These are phyloP conservation scores for Amblyornis subalaris DNA, from an alignment of 2,113 vertebrate species.

Conservation along the genomic window DNA sequence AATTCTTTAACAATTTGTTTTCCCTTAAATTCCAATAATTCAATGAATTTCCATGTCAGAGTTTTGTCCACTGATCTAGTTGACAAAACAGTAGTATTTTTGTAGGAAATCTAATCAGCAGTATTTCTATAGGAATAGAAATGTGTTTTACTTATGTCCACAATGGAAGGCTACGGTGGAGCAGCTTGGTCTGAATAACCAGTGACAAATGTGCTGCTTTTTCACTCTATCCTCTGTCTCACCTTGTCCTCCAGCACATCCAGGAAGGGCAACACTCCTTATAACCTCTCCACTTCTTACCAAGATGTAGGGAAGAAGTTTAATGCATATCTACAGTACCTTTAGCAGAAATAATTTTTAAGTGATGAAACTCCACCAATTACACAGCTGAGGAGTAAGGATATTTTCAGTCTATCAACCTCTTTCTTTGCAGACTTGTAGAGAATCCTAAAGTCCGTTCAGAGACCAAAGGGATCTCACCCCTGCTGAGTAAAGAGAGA, in stretches of 20 bases:
- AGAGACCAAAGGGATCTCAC: fast-evolving
- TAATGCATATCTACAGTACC: neutral
- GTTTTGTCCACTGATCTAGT: neutral
- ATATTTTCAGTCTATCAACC: neutral
- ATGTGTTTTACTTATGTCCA: neutral
- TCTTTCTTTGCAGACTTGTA: neutral
- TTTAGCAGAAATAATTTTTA: neutral
- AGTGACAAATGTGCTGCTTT: neutral
- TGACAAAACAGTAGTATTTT: neutral
- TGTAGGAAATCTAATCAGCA: neutral
- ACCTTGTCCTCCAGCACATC: neutral
- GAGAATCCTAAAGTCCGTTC: neutral
- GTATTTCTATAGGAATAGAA: neutral
- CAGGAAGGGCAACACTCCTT: neutral
- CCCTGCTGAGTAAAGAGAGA: neutral
- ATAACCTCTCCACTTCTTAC: neutral
- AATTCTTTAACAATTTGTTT: neutral
- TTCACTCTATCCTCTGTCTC: neutral
- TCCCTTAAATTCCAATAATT: neutral
- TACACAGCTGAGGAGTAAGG: neutral
- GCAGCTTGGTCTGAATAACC: neutral
- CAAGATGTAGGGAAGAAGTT: neutral
- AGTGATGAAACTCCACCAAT: neutral
- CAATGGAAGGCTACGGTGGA: neutral
- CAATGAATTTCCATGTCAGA: neutral